These are phyloP conservation scores for Samia ricini DNA, from an alignment of 1,140 invertebrate genomes.

Conservation along the genomic window DNA sequence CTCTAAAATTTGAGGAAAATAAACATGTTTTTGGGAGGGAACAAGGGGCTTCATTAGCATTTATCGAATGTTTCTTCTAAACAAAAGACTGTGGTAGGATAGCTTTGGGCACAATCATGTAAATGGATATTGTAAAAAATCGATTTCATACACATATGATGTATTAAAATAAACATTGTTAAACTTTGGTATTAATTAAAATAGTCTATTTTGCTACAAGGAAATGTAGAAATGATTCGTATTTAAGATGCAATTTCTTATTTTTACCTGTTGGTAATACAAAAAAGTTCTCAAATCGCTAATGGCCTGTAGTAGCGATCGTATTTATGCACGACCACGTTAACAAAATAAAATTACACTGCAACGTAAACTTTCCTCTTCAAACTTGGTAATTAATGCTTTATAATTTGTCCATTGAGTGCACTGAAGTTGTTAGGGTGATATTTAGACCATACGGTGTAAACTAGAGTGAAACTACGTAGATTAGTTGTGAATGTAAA, in stretches of 20 bases:
- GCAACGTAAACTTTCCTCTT: conserved; percentile 31
- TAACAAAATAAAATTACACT: conserved; percentile 42
- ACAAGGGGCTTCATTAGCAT: conserved; percentile 38
- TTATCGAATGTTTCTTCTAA: conserved; percentile 43
- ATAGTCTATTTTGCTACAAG: no score
- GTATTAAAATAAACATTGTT: no score
- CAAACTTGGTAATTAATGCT: conserved; percentile 44
- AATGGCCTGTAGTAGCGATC: conserved; percentile 30
- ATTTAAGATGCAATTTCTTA: no score
- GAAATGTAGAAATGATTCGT: no score
- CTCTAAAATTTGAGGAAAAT: conserved; percentile 22
- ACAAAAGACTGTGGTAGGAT: conserved; percentile 25
- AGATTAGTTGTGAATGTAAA: neutral
- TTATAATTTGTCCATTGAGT: conserved; percentile 38
- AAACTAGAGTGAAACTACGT: neutral
- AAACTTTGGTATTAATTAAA: no score
- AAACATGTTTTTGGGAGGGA: conserved; percentile 18
- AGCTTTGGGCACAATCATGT: no score
- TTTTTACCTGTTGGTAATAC: conserved; percentile 30
- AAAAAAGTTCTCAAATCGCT: conserved; percentile 34
- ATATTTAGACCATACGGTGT: conserved; percentile 22
- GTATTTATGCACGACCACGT: conserved; percentile 42
- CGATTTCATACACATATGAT: no score
- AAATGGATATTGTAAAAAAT: no score
- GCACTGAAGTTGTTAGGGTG: conserved; percentile 35